Base-by-base conservation (phyloP, 2,113 vertebrate species). In the Nannospalax galili region DNA sequence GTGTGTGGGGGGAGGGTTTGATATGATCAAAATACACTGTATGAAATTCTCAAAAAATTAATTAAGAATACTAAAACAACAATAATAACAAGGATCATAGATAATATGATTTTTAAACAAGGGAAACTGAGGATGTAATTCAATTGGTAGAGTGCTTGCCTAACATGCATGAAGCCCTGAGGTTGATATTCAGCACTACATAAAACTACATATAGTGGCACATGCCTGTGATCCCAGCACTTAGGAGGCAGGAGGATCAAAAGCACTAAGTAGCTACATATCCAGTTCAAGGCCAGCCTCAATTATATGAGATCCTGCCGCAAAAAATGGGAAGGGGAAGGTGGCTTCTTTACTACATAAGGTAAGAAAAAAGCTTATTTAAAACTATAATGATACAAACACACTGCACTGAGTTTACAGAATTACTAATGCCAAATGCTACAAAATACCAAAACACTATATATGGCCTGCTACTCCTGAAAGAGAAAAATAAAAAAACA, bases 361-460 rank as follows among this genome's bases (percentile, higher is more conserved):
- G 69, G 19, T 35, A 87, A 80, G 26, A 94, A 86, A 78, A 84
- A 24, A 35, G 11, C n/a, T n/a, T n/a, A n/a, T n/a, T n/a, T n/a
- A n/a, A n/a, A n/a, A n/a, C n/a, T n/a, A n/a, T n/a, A n/a, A n/a
- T n/a, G 30, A 88, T 52, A 4, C n/a, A 91, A 88, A 86, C 58
- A 32, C 2, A 56, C 20, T 12, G 8, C 26, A 65, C 19, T 42
- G 22, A 85, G 45, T 77, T 87, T 62, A 74, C 5, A 89, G 5
- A 93, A n/a, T 45, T 64, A 37, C 9, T 45, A 92, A 17, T 24
- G 62, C 16, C 26, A 32, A 16, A 20, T 67, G 35, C 62, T 24
- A 24, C 40, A 32, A 2, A 84, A 91, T 79, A 92, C 35, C 45
- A 96, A 77, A 58, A 93, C 84, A 42, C 19, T 84, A 72, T 45